Conservation (phyloP, 2,797 vertebrate genomes). For the Malurus splendens region DNA sequence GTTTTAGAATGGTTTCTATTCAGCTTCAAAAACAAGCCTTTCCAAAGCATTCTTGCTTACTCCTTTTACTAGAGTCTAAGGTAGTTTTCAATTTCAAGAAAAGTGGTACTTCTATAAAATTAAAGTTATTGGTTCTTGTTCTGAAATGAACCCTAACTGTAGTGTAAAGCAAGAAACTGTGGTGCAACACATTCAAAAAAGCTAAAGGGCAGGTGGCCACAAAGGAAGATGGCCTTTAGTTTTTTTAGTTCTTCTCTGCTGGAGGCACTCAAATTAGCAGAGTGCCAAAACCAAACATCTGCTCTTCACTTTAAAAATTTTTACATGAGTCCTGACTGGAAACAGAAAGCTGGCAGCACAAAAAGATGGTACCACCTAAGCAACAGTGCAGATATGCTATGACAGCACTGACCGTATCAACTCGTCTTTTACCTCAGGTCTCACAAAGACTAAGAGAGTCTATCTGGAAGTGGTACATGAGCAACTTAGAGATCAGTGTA, state of each 20-base stretch:
- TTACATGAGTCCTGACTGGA: fast-evolving
- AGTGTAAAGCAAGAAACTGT: neutral
- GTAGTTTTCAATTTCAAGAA: neutral
- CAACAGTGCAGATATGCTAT: neutral
- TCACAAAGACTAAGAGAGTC: neutral
- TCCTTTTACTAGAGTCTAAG: neutral
- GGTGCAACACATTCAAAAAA: neutral
- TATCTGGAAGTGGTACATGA: fast-evolving
- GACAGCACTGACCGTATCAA: neutral
- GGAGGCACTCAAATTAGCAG: neutral
- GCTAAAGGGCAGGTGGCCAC: neutral
- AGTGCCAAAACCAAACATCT: neutral
- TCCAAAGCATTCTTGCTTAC: neutral
- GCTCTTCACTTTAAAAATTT: neutral
- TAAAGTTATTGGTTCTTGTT: neutral
- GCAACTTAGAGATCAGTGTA: neutral
- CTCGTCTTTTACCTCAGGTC: neutral
- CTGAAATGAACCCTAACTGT: neutral
- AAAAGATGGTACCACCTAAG: neutral
- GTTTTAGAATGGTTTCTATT: neutral
- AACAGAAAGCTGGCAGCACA: neutral
- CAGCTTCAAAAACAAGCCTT: neutral
- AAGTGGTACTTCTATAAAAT: neutral
- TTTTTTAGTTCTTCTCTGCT: slow-evolving; percentile 86
- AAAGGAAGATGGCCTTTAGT: slow-evolving; percentile 77